Percentiles rank a stretch among this genome's conserved stretches.
phyloP scores from a whole-genome alignment of 2,888 invertebrate genomes.

The Mythimna loreyi region DNA sequence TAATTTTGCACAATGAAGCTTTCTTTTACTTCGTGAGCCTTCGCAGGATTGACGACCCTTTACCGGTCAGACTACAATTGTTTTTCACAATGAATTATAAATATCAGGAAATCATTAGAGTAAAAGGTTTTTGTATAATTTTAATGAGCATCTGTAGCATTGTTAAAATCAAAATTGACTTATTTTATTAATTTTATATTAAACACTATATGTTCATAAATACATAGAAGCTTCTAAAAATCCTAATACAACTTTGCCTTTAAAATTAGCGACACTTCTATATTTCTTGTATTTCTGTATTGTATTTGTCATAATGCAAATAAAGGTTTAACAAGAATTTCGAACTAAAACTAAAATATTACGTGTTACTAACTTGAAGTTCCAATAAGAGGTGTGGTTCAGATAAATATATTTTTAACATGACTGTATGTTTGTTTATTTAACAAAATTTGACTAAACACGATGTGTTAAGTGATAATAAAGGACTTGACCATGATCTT shows the following conservation, averaged over 20 bases:
- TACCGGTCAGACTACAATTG: background rate
- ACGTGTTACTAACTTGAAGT: slow-evolving; percentile 7
- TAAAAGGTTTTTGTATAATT: background rate
- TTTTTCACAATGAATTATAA: background rate
- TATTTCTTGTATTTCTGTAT: background rate
- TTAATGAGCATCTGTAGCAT: background rate
- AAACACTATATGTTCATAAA: background rate
- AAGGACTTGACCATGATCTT: background rate
- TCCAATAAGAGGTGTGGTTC: slow-evolving; percentile 2
- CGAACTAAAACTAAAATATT: too few relatives aligned
- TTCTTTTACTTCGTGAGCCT: too few relatives aligned
- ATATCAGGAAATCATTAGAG: background rate
- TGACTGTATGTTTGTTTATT: background rate
- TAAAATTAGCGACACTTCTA: background rate
- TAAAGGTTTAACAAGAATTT: background rate
- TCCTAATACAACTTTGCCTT: background rate
- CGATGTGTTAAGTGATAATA: background rate
- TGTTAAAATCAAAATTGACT: background rate
- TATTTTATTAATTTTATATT: background rate
- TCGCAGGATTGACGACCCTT: too few relatives aligned
- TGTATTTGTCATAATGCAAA: background rate
- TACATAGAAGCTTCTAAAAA: background rate
- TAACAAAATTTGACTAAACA: background rate
- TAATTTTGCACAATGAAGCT: too few relatives aligned
- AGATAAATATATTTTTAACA: background rate